Conservation (phyloP, 1,140 invertebrate genomes). For the Solenopsis fugax region DNA sequence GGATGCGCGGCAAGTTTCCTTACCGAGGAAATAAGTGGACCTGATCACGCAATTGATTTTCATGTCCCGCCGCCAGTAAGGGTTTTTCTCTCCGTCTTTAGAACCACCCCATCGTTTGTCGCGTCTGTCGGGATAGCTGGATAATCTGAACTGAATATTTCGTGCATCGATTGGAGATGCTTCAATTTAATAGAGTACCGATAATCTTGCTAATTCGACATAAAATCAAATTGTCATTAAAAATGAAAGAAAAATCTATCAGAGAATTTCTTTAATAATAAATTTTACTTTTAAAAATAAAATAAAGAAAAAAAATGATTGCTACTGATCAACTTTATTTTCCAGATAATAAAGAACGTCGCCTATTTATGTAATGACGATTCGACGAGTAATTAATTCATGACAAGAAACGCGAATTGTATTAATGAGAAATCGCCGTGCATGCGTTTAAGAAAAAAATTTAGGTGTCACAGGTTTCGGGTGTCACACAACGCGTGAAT, state of each 20-base stretch:
- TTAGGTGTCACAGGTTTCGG: not conserved
- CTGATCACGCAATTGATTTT: conserved; percentile 63
- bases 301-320: not conserved
- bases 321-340: not conserved
- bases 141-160: conserved; percentile 38
- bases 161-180: not conserved
- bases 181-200: conserved; percentile 16
- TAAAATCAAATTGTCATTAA: not conserved
- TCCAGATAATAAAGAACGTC: not conserved
- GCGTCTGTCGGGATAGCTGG: conserved; percentile 4
- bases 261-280: not conserved
- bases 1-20: conserved; percentile 36
- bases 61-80: conserved; percentile 33
- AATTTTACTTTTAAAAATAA: not conserved
- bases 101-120: conserved; percentile 12
- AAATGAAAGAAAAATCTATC: not conserved
- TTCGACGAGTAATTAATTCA: not conserved
- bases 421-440: not conserved
- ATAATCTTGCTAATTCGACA: not conserved
- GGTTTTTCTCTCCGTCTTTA: conserved; percentile 29
- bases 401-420: not conserved
- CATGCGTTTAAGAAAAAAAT: conserved; percentile 13
- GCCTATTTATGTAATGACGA: not conserved
- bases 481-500: not conserved
- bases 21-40: conserved; percentile 53